These are phyloP conservation scores for Schrankia costaestrigalis DNA, from an alignment of 2,888 invertebrate genomes.

Conservation along the genomic window DNA sequence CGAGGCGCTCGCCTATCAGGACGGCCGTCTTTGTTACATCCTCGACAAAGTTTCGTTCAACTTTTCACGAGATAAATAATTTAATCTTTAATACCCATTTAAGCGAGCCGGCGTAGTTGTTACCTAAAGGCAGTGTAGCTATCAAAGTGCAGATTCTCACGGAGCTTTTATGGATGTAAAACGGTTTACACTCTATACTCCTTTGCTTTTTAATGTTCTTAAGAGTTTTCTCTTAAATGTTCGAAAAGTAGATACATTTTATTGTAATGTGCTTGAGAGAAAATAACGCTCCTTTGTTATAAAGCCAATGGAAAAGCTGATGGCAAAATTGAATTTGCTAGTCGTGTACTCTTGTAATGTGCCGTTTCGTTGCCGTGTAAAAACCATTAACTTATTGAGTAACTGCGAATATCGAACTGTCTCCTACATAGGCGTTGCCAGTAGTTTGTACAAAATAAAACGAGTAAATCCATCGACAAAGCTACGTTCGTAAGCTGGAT, in stretches of 20 bases:
- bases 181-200: conserved; percentile 40
- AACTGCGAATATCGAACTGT: conserved; percentile 10
- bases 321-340: conserved; percentile 35
- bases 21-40: conserved; percentile 55
- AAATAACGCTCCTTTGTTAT: conserved; percentile 32
- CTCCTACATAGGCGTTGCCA: conserved; percentile 2
- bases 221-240: conserved; percentile 26
- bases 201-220: conserved; percentile 32
- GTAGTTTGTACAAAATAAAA: conserved; percentile 10
- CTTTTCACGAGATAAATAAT: conserved; percentile 68
- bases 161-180: conserved; percentile 49
- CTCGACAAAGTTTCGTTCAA: conserved; percentile 55
- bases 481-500: conserved; percentile 10
- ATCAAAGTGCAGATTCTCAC: conserved; percentile 53
- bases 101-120: conserved; percentile 51
- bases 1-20: conserved; percentile 38
- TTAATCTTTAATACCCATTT: conserved; percentile 70
- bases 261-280: conserved; percentile 34
- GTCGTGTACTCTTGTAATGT: conserved; percentile 30
- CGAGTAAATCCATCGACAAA: conserved; percentile 12
- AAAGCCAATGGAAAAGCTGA: conserved; percentile 25
- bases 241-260: conserved; percentile 26
- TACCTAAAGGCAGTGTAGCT: conserved; percentile 49
- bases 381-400: conserved; percentile 22
- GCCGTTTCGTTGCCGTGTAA: conserved; percentile 22